These are phyloP conservation scores for Tetrao urogallus DNA, from an alignment of 2,113 vertebrate species.

Conservation along the genomic window DNA sequence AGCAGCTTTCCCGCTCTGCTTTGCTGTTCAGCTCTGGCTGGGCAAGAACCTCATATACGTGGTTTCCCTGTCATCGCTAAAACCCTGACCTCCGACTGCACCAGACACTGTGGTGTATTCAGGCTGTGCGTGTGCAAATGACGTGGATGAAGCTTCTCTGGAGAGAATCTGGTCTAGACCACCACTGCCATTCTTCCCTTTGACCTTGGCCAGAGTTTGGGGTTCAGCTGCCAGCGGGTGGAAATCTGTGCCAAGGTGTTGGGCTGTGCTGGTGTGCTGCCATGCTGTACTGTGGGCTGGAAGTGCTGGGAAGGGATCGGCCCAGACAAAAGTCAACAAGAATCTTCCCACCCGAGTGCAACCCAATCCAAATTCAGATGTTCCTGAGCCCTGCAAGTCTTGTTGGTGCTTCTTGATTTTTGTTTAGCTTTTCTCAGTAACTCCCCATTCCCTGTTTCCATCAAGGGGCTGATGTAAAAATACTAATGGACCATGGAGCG, in stretches of 20 bases:
- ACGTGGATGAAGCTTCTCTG: neutral
- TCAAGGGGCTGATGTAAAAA: neutral
- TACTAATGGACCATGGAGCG: neutral
- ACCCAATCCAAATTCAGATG: neutral
- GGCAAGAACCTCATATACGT: neutral
- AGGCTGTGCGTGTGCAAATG: neutral
- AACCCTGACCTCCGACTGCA: neutral
- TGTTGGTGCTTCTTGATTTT: neutral
- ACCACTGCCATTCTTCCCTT: neutral
- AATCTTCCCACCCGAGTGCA: neutral
- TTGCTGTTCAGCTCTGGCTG: neutral
- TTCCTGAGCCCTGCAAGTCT: neutral
- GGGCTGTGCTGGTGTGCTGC: neutral
- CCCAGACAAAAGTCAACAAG: neutral
- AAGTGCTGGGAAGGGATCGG: neutral
- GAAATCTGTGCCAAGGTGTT: constrained; percentile 10
- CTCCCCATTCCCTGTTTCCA: neutral
- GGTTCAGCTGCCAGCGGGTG: neutral
- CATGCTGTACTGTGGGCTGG: neutral
- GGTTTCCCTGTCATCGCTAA: neutral
- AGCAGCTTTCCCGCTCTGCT: neutral
- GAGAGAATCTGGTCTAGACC: neutral
- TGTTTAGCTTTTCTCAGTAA: neutral
- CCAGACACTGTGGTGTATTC: neutral
- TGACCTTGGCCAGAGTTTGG: neutral